phyloP scores from a whole-genome alignment of 2,797 vertebrate genomes.

The Morelia viridis region DNA sequence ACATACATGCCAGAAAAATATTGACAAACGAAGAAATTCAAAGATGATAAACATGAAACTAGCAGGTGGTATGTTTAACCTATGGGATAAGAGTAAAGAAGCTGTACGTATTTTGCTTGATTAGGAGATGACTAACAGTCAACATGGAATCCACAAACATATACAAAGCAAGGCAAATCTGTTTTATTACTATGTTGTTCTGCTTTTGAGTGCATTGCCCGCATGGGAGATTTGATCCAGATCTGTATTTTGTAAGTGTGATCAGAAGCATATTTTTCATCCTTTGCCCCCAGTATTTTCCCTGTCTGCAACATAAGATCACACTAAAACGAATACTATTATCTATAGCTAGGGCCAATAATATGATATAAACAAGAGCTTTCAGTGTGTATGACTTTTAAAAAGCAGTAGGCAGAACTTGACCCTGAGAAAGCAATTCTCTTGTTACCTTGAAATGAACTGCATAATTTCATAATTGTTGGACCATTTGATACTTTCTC shows the following conservation, averaged over 20 bases:
- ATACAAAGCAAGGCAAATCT: background rate
- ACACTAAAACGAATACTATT: background rate
- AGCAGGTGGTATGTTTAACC: background rate
- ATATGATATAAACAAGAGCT: background rate
- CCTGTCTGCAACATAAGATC: background rate
- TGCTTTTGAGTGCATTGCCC: background rate
- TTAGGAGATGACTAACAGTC: background rate
- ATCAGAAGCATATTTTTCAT: background rate
- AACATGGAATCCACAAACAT: background rate
- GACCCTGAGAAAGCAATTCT: background rate
- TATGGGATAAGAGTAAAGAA: background rate
- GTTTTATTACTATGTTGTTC: background rate
- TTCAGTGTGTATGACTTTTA: background rate
- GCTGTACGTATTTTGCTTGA: background rate
- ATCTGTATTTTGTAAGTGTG: background rate
- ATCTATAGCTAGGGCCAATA: background rate
- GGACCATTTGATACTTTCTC: slow-evolving; percentile 21
- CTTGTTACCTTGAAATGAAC: slow-evolving; percentile 1
- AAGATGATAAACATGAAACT: background rate
- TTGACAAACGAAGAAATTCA: background rate
- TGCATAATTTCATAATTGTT: background rate
- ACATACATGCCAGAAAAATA: background rate
- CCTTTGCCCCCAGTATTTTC: background rate
- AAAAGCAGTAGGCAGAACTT: background rate
- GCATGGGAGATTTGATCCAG: background rate